Conservation (phyloP, 2,113 vertebrate genomes). For the Smithornis capensis region DNA sequence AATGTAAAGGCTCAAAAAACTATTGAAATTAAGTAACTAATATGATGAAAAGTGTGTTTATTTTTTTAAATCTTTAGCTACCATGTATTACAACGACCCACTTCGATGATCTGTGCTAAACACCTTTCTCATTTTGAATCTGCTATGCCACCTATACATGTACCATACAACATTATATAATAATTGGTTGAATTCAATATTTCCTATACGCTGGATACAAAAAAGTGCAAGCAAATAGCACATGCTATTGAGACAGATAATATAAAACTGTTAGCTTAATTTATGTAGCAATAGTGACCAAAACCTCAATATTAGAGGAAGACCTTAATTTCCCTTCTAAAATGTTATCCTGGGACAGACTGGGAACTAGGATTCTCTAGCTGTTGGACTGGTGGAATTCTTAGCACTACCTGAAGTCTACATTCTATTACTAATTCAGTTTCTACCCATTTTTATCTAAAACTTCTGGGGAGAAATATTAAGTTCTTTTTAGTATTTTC, state of each 20-base stretch:
- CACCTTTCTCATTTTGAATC: background rate
- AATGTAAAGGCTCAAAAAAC: constrained; percentile 24
- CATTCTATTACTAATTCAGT: background rate
- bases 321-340: background rate
- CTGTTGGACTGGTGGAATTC: background rate
- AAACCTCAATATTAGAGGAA: background rate
- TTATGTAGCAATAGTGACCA: background rate
- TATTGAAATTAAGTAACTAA: constrained; percentile 29
- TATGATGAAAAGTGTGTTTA: background rate
- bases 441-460: background rate
- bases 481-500: background rate
- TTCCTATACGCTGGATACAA: background rate
- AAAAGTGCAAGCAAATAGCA: background rate
- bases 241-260: background rate
- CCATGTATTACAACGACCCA: constrained; percentile 12
- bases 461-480: background rate
- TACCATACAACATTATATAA: background rate
- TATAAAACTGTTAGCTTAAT: background rate
- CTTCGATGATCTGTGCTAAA: background rate
- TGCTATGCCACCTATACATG: background rate
- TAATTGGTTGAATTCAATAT: background rate
- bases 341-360: background rate
- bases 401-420: background rate
- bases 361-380: background rate
- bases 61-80: constrained; percentile 30